phyloP scores from a whole-genome alignment of 2,888 invertebrate genomes.

The Drosophila limbata region DNA sequence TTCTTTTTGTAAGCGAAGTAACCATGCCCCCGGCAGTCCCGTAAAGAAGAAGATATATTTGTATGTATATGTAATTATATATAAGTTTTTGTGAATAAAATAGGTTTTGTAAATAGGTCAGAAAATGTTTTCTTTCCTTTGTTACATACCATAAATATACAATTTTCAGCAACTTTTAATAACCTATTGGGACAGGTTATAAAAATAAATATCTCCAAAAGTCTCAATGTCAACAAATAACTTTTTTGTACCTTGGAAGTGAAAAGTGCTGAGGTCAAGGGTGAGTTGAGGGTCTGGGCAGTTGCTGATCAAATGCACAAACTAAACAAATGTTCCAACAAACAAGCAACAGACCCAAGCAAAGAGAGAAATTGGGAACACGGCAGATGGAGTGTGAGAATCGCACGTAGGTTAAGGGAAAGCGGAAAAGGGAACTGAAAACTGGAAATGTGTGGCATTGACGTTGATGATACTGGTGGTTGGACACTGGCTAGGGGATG shows the following conservation, averaged over 20 bases:
- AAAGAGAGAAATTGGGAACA: constrained; percentile 20
- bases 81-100: too few species aligned
- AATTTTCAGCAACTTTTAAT: neutral
- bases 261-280: constrained; percentile 13
- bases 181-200: neutral
- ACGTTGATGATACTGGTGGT: constrained; percentile 65
- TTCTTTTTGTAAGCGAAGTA: neutral
- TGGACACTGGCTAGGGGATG: constrained; percentile 22
- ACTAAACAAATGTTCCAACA: constrained; percentile 56
- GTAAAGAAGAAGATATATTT: too few species aligned
- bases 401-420: neutral
- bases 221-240: constrained; percentile 1
- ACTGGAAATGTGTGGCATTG: constrained; percentile 47
- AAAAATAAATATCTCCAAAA: neutral
- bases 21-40: too few species aligned
- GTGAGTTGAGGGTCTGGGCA: constrained; percentile 1
- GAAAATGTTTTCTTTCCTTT: neutral
- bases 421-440: neutral
- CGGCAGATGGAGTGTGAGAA: constrained; percentile 4
- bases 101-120: too few species aligned
- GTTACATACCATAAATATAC: neutral
- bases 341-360: constrained; percentile 47
- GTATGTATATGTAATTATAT: too few species aligned
- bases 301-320: constrained; percentile 67
- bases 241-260: constrained; percentile 6